Conservation (phyloP, 2,113 vertebrate species). For the Anarhynchus alexandrinus region DNA sequence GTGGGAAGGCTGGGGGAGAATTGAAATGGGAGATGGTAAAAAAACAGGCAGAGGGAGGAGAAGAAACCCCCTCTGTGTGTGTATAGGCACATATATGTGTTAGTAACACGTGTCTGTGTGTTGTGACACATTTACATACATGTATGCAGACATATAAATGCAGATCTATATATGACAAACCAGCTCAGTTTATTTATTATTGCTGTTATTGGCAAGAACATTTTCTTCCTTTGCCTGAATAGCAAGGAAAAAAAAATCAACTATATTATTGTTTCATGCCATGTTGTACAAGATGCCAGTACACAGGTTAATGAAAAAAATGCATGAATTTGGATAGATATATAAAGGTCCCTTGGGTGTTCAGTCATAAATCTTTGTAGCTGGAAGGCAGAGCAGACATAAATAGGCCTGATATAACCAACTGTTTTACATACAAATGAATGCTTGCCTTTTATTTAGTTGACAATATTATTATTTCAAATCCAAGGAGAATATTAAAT, state of each 20-base stretch:
- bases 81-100: background rate
- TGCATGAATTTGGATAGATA: conserved; percentile 59
- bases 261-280: conserved; percentile 32
- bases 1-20: conserved; percentile 10
- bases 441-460: conserved; percentile 58
- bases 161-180: background rate
- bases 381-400: conserved; percentile 62
- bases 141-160: background rate
- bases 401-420: conserved; percentile 61
- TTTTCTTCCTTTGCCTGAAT: background rate
- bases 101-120: background rate
- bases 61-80: background rate
- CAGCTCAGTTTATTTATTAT: background rate
- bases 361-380: conserved; percentile 66
- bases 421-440: conserved; percentile 73
- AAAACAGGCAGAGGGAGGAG: background rate
- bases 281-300: conserved; percentile 61
- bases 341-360: conserved; percentile 64
- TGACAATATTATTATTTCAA: conserved; percentile 68
- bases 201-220: background rate
- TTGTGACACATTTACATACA: background rate
- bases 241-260: background rate
- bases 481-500: conserved; percentile 57
- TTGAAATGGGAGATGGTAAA: background rate
- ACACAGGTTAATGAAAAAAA: conserved; percentile 68